Evolutionary conservation across 2,113 vertebrate species (phyloP).

Genomic region (Vidua chalybeata): DNA sequence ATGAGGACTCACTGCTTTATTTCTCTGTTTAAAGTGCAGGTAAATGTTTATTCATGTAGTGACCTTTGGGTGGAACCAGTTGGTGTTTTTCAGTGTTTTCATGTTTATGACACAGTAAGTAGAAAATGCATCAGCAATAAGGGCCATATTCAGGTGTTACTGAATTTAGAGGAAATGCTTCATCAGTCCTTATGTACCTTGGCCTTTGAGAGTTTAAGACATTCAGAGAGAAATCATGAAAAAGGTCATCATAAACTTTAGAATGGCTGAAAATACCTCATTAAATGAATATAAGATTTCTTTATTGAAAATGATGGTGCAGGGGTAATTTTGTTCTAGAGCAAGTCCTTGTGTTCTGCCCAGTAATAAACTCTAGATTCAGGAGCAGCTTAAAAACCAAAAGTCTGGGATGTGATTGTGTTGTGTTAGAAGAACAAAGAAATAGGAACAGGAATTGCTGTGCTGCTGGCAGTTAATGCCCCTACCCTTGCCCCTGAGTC

Average conservation of each 20-base stretch:
- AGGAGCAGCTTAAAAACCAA: not conserved
- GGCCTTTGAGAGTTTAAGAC: not conserved
- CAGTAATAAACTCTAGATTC: not conserved
- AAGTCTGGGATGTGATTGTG: not conserved
- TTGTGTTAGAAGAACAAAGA: not conserved
- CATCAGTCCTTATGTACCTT: accelerated
- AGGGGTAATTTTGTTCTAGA: not conserved
- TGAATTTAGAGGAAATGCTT: not conserved
- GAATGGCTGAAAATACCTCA: not conserved
- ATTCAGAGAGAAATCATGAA: not conserved
- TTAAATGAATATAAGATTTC: not conserved
- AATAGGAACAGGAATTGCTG: not conserved
- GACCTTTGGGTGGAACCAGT: not conserved
- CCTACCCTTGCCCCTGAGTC: accelerated
- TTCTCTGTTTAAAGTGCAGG: not conserved
- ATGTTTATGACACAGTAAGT: not conserved
- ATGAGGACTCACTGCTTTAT: not conserved
- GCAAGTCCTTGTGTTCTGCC: not conserved
- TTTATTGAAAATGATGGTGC: not conserved
- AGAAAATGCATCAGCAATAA: not conserved
- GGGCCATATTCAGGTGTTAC: not conserved
- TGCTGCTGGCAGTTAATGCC: not conserved
- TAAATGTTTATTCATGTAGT: not conserved
- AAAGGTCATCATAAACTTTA: not conserved
- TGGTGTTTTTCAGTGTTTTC: not conserved